Conservation (phyloP, 2,888 invertebrate species). For the Limnephilus lunatus region DNA sequence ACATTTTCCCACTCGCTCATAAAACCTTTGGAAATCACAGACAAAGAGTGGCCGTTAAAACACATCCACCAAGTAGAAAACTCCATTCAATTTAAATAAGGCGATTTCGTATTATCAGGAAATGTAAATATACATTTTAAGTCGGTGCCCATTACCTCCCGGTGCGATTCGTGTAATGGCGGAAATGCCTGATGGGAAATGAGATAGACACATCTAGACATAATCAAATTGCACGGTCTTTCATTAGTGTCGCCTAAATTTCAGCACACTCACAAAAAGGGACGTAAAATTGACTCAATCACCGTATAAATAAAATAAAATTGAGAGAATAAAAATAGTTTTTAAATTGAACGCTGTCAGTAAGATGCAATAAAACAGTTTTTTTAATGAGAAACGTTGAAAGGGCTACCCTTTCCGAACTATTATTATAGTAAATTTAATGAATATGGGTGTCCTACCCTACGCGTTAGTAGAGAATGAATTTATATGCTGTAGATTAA, state of each 20-base stretch:
- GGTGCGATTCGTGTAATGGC: neutral
- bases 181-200: slow-evolving; percentile 28
- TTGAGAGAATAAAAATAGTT: neutral
- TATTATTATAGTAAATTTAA: no score
- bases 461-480: no score
- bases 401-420: no score
- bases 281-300: neutral
- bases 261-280: neutral
- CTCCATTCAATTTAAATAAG: neutral
- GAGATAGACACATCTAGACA: slow-evolving; percentile 28
- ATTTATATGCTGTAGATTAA: no score
- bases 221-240: slow-evolving; percentile 6
- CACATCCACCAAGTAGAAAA: neutral
- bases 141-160: neutral
- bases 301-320: neutral
- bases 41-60: neutral
- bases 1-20: neutral
- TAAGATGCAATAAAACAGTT: no score
- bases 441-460: no score
- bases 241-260: neutral
- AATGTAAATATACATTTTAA: neutral
- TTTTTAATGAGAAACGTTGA: no score
- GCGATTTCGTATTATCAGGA: neutral
- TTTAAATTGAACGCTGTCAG: no score
- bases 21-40: neutral